Evolutionary conservation across 2,113 vertebrate genomes (phyloP).

Genomic region (Albula goreensis): DNA sequence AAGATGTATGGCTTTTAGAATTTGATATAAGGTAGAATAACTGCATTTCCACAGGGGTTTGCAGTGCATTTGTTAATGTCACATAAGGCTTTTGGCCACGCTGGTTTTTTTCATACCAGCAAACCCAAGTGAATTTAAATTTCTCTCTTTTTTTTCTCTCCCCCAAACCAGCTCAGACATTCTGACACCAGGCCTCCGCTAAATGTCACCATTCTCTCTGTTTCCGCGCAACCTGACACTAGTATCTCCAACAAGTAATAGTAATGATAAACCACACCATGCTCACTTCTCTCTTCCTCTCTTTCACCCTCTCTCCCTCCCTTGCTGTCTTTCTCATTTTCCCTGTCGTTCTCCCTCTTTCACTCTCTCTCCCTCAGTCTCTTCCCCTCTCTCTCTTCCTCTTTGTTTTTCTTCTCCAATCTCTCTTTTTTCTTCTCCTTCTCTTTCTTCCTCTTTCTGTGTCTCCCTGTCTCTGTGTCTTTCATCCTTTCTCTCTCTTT

Average conservation of each 20-base stretch:
- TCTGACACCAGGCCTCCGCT: constrained; percentile 33
- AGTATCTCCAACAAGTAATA: constrained; percentile 36
- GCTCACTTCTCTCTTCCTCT: neutral
- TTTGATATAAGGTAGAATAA: constrained; percentile 37
- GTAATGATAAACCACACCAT: neutral
- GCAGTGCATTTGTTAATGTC: constrained; percentile 45
- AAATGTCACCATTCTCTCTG: constrained; percentile 44
- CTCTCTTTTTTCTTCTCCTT: too few relatives aligned
- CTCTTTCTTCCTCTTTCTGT: neutral
- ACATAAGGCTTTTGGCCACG: constrained; percentile 46
- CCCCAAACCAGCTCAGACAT: constrained; percentile 40
- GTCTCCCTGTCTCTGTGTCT: neutral
- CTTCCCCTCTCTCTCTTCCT: too few relatives aligned
- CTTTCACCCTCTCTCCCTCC: constrained; percentile 7
- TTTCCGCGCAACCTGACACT: constrained; percentile 46
- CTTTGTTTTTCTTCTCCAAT: too few relatives aligned
- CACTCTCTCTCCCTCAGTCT: neutral
- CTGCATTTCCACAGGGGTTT: constrained; percentile 31
- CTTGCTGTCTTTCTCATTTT: neutral
- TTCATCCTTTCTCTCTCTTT: constrained; percentile 8
- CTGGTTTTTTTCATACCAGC: constrained; percentile 49
- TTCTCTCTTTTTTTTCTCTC: constrained; percentile 29
- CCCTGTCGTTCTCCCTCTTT: constrained; percentile 27
- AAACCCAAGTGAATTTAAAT: constrained; percentile 56
- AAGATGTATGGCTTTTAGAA: neutral